Conservation (phyloP, 1,140 invertebrate species). For the Aphis craccivora region DNA sequence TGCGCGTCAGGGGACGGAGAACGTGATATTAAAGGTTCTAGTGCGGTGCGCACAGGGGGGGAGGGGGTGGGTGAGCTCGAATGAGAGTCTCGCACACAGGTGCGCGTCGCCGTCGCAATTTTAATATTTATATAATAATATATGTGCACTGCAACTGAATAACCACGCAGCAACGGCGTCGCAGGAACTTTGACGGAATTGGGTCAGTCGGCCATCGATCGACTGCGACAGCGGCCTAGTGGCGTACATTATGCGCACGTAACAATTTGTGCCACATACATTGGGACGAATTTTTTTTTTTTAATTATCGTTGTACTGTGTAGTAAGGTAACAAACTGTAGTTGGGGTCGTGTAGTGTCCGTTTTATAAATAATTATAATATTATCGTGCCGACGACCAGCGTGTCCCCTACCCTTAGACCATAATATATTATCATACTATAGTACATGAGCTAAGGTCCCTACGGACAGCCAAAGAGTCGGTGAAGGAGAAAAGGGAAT, state of each 20-base stretch:
- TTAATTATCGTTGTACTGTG: too few species aligned
- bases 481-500: neutral
- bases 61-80: too few species aligned
- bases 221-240: neutral
- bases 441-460: too few species aligned
- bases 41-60: neutral
- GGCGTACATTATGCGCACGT: neutral
- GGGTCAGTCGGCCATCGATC: slow-evolving; percentile 55
- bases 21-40: too few species aligned
- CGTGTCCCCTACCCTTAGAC: too few species aligned
- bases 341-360: too few species aligned
- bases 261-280: neutral
- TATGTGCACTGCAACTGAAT: neutral
- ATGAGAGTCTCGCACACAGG: neutral
- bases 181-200: neutral
- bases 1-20: too few species aligned
- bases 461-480: neutral
- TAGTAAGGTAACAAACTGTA: too few species aligned
- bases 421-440: too few species aligned
- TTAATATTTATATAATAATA: too few species aligned
- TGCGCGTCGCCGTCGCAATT: neutral
- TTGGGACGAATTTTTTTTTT: neutral
- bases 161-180: neutral
- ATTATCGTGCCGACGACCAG: too few species aligned
- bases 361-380: neutral